Conservation (phyloP, 2,888 invertebrate genomes). For the Panzeria rudis region DNA sequence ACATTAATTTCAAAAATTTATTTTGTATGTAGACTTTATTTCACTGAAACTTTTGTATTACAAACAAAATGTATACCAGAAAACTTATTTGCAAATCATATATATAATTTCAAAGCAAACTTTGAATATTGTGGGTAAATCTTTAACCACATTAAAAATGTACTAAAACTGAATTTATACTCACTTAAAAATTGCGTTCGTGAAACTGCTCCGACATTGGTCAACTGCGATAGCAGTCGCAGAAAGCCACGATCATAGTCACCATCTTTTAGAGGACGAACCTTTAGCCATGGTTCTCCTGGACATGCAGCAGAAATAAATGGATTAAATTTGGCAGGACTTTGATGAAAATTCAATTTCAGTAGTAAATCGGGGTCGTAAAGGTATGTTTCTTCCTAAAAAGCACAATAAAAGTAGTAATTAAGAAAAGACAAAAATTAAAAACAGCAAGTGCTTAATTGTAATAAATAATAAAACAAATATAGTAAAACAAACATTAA, state of each 20-base stretch:
- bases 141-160: too few relatives aligned
- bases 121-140: not conserved
- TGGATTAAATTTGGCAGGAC: constrained; percentile 87
- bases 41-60: not conserved
- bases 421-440: not conserved
- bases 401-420: constrained; percentile 56
- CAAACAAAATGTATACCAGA: not conserved
- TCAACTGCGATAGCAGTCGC: constrained; percentile 91
- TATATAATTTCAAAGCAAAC: not conserved
- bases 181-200: constrained; percentile 92
- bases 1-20: too few relatives aligned
- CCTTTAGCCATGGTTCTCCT: constrained; percentile 89
- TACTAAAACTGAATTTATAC: constrained; percentile 75
- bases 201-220: constrained; percentile 91
- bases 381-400: constrained; percentile 85
- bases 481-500: not conserved
- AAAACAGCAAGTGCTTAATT: not conserved
- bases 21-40: too few relatives aligned
- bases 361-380: constrained; percentile 88
- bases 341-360: constrained; percentile 87
- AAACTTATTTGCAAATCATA: not conserved
- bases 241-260: constrained; percentile 94
- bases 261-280: constrained; percentile 90
- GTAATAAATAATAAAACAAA: constrained; percentile 4
- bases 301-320: constrained; percentile 88